Evolutionary conservation across 1,140 invertebrate species (phyloP), one percentile per base, ranked within the genome.

Genomic region (Cecropterus lyciades): DNA sequence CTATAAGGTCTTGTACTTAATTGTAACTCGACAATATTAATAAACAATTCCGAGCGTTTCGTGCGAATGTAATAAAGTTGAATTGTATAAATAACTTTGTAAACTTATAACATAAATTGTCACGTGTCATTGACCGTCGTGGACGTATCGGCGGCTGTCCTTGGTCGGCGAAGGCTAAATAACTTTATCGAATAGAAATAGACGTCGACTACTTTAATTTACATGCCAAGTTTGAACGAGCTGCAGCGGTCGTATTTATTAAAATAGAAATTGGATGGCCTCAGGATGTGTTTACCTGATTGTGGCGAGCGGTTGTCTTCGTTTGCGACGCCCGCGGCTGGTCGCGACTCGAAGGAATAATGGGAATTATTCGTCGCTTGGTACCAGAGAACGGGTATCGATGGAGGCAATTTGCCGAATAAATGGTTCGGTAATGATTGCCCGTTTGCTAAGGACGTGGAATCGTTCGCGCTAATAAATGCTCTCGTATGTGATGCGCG

Each of bases 321-420:
- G 74, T 78, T 75, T 73, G 71, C 37, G 65, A 71, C 55, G 77
- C 72, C 70, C 55, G 77, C 70, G 70, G 79, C 40, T 57, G 70
- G 68, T 65, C 70, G 67, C 73, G 65, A 70, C 57, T 67, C 75
- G 77, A 79, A 79, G 72, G 76, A 85, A 83, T 86, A 84, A 83
- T 84, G 74, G 77, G 76, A 82, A 83, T 82, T 83, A 84, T 79
- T 75, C 69, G 71, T 70, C 64, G 82, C 77, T 62, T 70, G 65
- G 53, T 64, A 80, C 71, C 27, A 65, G 71, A 69, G 62, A 79
- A 67, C 71, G 69, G 72, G 72, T 82, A 83, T 82, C 73, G 82
- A 82, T 83, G 82, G 75, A 77, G 73, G 77, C 80, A 86, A 85
- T 86, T 84, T 82, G 77, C 70, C 75, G 77, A 84, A 82, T 82